phyloP scores from a whole-genome alignment of 2,113 vertebrate genomes.

The Proteles cristata region DNA sequence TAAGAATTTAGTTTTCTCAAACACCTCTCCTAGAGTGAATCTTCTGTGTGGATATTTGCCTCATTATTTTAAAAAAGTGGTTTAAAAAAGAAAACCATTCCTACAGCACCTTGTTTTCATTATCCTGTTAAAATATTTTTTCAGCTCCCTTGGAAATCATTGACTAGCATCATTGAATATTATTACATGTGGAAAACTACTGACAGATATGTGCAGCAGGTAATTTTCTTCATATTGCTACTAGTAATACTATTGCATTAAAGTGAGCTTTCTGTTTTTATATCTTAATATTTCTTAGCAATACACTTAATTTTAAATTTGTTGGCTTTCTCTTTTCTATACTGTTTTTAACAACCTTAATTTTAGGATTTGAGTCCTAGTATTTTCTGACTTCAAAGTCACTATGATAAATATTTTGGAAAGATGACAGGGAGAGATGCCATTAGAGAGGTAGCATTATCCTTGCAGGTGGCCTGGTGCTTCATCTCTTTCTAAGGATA shows the following conservation, averaged over 20 bases:
- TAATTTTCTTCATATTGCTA: conserved; percentile 82
- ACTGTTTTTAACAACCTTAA: conserved; percentile 7
- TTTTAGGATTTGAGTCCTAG: conserved; percentile 28
- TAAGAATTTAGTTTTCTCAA: conserved; percentile 30
- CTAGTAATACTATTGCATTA: background rate
- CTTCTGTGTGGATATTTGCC: conserved; percentile 4
- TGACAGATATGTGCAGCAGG: conserved; percentile 99
- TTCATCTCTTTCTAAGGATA: background rate
- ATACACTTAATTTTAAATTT: background rate
- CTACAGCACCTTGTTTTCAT: conserved; percentile 59
- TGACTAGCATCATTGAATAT: conserved; percentile 99
- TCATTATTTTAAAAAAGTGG: background rate
- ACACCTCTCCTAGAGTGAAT: background rate
- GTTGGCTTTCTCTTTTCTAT: conserved; percentile 29
- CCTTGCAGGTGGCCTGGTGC: background rate
- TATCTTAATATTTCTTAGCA: conserved; percentile 27
- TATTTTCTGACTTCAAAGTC: conserved; percentile 9
- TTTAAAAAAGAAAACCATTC: conserved; percentile 44
- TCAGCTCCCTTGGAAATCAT: conserved; percentile 98
- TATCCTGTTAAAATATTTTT: conserved; percentile 76
- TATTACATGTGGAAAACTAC: conserved; percentile 99
- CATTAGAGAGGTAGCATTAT: background rate
- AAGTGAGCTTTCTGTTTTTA: background rate
- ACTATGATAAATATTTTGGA: conserved; percentile 8
- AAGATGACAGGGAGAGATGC: background rate